Evolutionary conservation across 2,888 invertebrate species (phyloP).

Genomic region (Limenitis camilla): DNA sequence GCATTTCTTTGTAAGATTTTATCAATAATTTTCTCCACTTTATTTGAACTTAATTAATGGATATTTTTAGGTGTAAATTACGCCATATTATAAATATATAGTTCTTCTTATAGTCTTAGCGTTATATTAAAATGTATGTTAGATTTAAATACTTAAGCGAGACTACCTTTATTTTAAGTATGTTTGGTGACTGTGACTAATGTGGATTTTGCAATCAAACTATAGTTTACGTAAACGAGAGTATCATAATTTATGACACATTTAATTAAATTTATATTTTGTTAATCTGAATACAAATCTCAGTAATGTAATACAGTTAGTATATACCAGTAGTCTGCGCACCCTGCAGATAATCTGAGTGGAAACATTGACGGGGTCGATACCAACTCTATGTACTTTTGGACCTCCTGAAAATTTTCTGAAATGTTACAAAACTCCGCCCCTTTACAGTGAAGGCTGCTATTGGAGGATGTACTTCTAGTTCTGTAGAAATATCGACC

Average conservation of each 20-base stretch:
- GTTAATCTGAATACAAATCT: background rate
- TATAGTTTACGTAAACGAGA: too few relatives aligned
- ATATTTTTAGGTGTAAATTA: too few relatives aligned
- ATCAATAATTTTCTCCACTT: too few relatives aligned
- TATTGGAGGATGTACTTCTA: conserved; percentile 55
- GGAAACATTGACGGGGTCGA: conserved; percentile 44
- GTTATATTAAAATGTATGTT: too few relatives aligned
- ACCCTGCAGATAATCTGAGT: conserved; percentile 34
- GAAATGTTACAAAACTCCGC: conserved; percentile 64
- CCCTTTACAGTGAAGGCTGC: conserved; percentile 52
- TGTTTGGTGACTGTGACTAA: too few relatives aligned
- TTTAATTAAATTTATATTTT: background rate
- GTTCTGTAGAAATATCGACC: conserved; percentile 50
- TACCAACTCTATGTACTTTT: conserved; percentile 45
- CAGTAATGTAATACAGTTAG: background rate
- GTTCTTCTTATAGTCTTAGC: too few relatives aligned
- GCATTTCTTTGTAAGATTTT: too few relatives aligned
- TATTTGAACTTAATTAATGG: too few relatives aligned
- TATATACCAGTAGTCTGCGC: conserved; percentile 21
- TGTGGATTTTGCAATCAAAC: too few relatives aligned
- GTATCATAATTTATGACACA: background rate
- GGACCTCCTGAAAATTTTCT: conserved; percentile 65
- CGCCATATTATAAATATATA: too few relatives aligned
- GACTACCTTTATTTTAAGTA: too few relatives aligned
- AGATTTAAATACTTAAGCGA: too few relatives aligned